phyloP scores from a whole-genome alignment of 2,113 vertebrate genomes.

The Nymphicus hollandicus region DNA sequence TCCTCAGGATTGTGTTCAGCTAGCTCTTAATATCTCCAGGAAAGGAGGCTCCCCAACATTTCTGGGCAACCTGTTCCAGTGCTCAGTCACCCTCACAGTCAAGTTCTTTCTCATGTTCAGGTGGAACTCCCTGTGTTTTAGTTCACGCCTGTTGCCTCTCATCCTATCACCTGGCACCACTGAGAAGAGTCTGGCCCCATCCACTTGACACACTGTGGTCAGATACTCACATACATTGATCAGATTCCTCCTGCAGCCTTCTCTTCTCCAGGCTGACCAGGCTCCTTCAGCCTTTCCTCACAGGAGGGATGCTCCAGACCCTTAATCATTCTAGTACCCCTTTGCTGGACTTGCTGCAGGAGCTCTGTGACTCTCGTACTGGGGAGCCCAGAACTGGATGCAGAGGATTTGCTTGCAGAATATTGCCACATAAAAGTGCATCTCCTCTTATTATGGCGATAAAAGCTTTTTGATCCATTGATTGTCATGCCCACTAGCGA shows the following conservation, averaged over 20 bases:
- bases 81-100: neutral
- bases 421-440: neutral
- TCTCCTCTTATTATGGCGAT: neutral
- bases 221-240: neutral
- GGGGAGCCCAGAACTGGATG: neutral
- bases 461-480: neutral
- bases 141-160: neutral
- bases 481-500: neutral
- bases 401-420: neutral
- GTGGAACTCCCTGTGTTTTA: neutral
- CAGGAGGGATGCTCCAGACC: neutral
- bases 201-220: neutral
- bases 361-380: neutral
- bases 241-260: neutral
- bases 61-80: neutral
- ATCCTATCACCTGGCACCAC: neutral
- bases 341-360: neutral
- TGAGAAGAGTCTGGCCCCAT: neutral
- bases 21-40: neutral
- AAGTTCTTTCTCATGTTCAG: neutral
- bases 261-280: neutral
- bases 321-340: neutral
- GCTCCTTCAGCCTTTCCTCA: neutral
- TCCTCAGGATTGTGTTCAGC: neutral
- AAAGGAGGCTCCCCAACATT: neutral